Base-by-base conservation (phyloP, 2,113 vertebrate genomes). In the Pristiophorus japonicus region DNA sequence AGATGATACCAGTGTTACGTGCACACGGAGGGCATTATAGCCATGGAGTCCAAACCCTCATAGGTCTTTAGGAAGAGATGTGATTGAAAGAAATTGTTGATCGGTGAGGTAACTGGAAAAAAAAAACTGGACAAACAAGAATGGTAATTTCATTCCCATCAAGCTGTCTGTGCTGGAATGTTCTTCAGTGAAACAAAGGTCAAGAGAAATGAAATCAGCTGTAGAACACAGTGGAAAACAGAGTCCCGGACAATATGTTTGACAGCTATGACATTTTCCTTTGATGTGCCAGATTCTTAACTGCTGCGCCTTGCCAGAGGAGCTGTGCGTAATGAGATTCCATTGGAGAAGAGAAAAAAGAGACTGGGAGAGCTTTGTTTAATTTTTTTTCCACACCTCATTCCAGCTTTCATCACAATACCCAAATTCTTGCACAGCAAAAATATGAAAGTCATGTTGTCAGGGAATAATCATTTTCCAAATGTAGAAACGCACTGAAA, bases 311-410 rank as follows among this genome's bases (percentile, higher is more conserved):
- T 94, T 94, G 93, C 65, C 93, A 94, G 93, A 12, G 45, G 1
- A 47, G 38, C 24, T 94, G 18, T 24, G 65, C 65, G 34, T 51
- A 94, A 94, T 94, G 42, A 94, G 65, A 70, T 67, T 70, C 4
- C 93, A 94, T 14, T 70, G 4, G 20, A 55, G 38, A 34, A 45
- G 34, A 94, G n/a, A 22, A 94, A 42, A 59, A 38, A n/a, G 34
- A 65, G 38, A 30, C 38, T 63, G 88, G 27, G 18, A 70, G 65
- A 27, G 42, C 63, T 70, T 47, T 94, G 63, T 94, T 47, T 70
- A 70, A 67, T 47, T 47, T 30, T 94, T 27, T 94, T 94, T 94
- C 93, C 93, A 94, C 92, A 94, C 93, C 66, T 94, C 45, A 14
- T 27, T 70, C 65, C 92, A 91, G 88, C 20, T 91, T 91, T 62